Base-by-base conservation (phyloP, 2,797 vertebrate genomes). In the Hydrolagus colliei region DNA sequence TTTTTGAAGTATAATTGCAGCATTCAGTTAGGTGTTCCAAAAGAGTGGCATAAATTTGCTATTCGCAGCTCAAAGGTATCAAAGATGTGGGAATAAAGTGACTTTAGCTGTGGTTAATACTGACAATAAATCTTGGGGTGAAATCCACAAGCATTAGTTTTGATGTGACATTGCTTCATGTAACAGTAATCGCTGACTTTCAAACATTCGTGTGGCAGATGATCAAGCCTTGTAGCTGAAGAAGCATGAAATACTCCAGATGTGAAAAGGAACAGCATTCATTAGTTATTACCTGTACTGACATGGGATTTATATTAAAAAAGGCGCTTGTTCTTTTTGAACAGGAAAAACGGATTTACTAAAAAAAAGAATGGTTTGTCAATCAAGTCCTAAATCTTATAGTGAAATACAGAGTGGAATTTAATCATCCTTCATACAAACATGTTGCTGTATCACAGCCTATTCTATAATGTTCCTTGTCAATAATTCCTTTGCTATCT, bases 121-220 rank as follows among this genome's bases (percentile, higher is more conserved):
- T 22, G 20, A 41, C 20, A 22, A 18, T n/a, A 78, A 78, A 9
- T 52, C 41, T 52, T 52, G 41, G 41, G 41, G 41, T 52, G 41
- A 52, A 52, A 52, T 52, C 41, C 41, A 52, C 41, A 52, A 52
- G 62, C 52, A 78, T 78, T 78, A 78, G n/a, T 78, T 78, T 52
- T 62, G 10, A 78, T 61, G 76, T 78, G 62, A 80, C n/a, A 14
- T 80, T 65, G 32, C 61, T 62, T 80, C 27, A 80, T 65, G n/a
- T 80, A 65, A 63, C 32, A 5, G 16, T 27, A 65, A 80, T 27
- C 16, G 11, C 22, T 65, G 61, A 16, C n/a, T 27, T 65, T 80
- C 61, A 80, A 80, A 80, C 22, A 80, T 32, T 80, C 32, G 20
- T 80, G 61, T 61, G 63, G 77, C 22, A 61, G 52, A 61, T 78